Percentiles rank a stretch among this genome's conserved stretches.
These are phyloP conservation scores for Salvelinus fontinalis DNA, from an alignment of 2,113 vertebrate species.

Conservation along the genomic window DNA sequence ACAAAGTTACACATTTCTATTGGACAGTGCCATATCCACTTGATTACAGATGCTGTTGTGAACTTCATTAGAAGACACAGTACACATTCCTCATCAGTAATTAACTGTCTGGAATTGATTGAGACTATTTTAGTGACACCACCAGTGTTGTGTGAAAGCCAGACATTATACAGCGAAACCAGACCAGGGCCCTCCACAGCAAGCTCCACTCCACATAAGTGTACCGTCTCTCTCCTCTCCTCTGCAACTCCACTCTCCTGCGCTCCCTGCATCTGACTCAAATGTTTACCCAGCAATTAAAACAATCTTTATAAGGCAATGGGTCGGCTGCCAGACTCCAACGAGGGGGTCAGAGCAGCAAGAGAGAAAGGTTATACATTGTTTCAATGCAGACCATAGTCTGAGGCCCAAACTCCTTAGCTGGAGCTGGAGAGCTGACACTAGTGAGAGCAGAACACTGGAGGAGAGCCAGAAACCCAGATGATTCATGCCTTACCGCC, in stretches of 20 bases:
- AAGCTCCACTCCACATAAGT: too few species aligned
- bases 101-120: slow-evolving; percentile 1
- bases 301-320: slow-evolving; percentile 82
- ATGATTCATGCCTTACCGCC: slow-evolving; percentile 57
- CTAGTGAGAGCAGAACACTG: slow-evolving; percentile 39
- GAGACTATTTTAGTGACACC: not conserved
- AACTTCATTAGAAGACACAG: not conserved
- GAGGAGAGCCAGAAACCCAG: slow-evolving; percentile 49
- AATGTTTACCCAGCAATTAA: slow-evolving; percentile 75
- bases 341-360: slow-evolving; percentile 54
- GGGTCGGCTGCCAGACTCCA: slow-evolving; percentile 62
- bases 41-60: too few species aligned
- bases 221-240: slow-evolving; percentile 23
- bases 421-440: slow-evolving; percentile 20
- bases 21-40: too few species aligned
- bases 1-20: too few species aligned
- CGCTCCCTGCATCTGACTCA: slow-evolving; percentile 48
- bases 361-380: slow-evolving; percentile 68
- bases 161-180: not conserved
- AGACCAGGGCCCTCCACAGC: too few species aligned
- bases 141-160: too few species aligned
- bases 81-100: not conserved
- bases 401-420: slow-evolving; percentile 68
- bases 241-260: slow-evolving; percentile 44
- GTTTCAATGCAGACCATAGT: slow-evolving; percentile 66